Evolutionary conservation across 2,888 invertebrate genomes (phyloP).

Genomic region (Congeria kusceri): DNA sequence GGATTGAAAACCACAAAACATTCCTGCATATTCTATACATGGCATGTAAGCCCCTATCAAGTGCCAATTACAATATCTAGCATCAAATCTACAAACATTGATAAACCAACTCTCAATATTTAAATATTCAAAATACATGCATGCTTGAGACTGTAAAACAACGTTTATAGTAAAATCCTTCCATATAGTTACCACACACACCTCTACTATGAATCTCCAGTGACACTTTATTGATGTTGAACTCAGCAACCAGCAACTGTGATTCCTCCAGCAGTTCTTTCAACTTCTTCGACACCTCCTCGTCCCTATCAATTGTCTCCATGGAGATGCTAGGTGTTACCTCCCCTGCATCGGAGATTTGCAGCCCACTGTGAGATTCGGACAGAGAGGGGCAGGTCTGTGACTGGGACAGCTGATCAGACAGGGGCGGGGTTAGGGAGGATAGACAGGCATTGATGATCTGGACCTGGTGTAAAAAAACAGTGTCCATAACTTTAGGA

Average conservation of each 20-base stretch:
- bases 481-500: background rate
- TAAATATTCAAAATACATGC: too few species aligned
- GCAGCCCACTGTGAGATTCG: constrained; percentile 56
- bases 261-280: constrained; percentile 80
- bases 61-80: too few species aligned
- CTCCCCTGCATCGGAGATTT: constrained; percentile 51
- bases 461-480: constrained; percentile 67
- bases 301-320: constrained; percentile 16
- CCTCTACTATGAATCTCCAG: constrained; percentile 89
- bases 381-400: constrained; percentile 32
- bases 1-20: too few species aligned
- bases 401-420: background rate
- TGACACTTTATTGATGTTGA: constrained; percentile 93
- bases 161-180: too few species aligned
- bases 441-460: constrained; percentile 71
- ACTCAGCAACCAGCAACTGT: constrained; percentile 92
- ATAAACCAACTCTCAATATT: too few species aligned
- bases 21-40: too few species aligned
- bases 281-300: constrained; percentile 46
- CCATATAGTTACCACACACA: constrained; percentile 37
- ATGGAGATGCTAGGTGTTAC: constrained; percentile 26
- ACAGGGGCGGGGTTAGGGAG: constrained; percentile 47
- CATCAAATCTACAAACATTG: too few species aligned
- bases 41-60: too few species aligned
- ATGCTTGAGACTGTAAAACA: background rate